A percentile compares a stretch with the other conserved stretches of the same genome.
Evolutionary conservation across 1,140 invertebrate species (phyloP).

Genomic region (Ips typographus): DNA sequence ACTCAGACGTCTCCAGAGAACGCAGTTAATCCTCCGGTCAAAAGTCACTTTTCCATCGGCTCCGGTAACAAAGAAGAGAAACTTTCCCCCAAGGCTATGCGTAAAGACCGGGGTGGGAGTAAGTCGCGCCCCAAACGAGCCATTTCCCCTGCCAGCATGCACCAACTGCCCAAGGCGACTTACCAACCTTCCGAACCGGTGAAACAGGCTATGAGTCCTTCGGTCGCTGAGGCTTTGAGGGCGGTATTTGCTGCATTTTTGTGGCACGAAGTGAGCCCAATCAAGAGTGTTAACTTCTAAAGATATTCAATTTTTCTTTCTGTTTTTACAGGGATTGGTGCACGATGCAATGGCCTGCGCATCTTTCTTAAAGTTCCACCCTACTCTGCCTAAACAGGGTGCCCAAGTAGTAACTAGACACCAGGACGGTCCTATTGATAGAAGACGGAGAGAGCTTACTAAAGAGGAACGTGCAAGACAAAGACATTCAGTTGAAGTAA

Average conservation of each 20-base stretch:
- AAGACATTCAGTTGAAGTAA: slow-evolving; percentile 83
- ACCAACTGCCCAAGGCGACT: slow-evolving; percentile 50
- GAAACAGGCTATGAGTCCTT: slow-evolving; percentile 87
- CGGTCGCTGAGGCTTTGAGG: slow-evolving; percentile 87
- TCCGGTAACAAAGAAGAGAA: slow-evolving; percentile 59
- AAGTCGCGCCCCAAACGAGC: slow-evolving; percentile 61
- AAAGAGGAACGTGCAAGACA: slow-evolving; percentile 67
- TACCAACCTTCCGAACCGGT: slow-evolving; percentile 54
- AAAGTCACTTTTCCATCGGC: slow-evolving; percentile 65
- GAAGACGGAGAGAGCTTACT: slow-evolving; percentile 54
- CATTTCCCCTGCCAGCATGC: slow-evolving; percentile 60
- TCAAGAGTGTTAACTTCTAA: not conserved
- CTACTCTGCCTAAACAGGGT: slow-evolving; percentile 78
- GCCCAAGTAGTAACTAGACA: slow-evolving; percentile 69
- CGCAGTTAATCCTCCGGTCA: slow-evolving; percentile 54
- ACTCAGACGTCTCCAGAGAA: slow-evolving; percentile 76
- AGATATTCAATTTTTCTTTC: slow-evolving; percentile 5
- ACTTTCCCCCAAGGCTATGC: slow-evolving; percentile 63
- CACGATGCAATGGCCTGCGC: slow-evolving; percentile 97
- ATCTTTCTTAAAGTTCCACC: slow-evolving; percentile 94
- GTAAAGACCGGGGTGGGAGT: slow-evolving; percentile 60
- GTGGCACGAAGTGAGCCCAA: slow-evolving; percentile 81
- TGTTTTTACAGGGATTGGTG: slow-evolving; percentile 67
- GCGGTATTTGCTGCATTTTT: slow-evolving; percentile 94
- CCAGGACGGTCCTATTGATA: slow-evolving; percentile 48